Base-by-base conservation (phyloP, 2,888 invertebrate species). In the Linnaemya vulpina region DNA sequence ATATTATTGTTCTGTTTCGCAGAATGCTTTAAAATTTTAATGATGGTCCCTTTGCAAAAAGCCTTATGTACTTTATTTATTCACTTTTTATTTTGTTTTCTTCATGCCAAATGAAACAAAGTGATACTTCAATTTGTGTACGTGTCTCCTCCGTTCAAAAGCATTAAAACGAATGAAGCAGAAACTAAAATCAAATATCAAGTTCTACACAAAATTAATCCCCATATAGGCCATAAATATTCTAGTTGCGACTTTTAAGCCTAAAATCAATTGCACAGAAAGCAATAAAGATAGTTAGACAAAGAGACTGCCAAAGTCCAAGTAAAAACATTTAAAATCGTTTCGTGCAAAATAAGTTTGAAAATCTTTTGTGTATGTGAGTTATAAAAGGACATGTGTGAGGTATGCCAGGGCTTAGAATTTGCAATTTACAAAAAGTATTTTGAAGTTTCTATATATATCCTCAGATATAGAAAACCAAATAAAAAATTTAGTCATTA, bases 161-260 rank as follows among this genome's bases (percentile, higher is more conserved):
- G 49, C 46, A 73, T 73, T 73, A 68, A 77, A 84, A 73, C 68
- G 76, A 84, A 73, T 77, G 80, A 74, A 73, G 65, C 68, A 68
- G 77, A 81, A 84, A 84, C 55, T 65, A 55, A 84, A 84, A 81
- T 81, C 80, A 84, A 84, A 81, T 77, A 84, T 81, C 76, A 77
- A 76, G 35, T 73, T 80, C 80, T 76, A 73, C 73, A 77, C 62
- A 84, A 73, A 55, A 81, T 74, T 81, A 84, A 84, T 84, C 68
- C 76, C 77, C 76, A 49, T 62, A 76, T 73, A 67, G 79, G 55
- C 73, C 68, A 81, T 81, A 81, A 81, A 84, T 84, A 81, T 77
- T 77, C 55, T 80, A 81, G 80, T 77, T 73, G 68, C 81, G 80
- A 81, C 60, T 81, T 77, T 77, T 76, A 81, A 77, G 77, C 55